phyloP scores from a whole-genome alignment of 1,140 invertebrate species.

The Anthonomus grandis region DNA sequence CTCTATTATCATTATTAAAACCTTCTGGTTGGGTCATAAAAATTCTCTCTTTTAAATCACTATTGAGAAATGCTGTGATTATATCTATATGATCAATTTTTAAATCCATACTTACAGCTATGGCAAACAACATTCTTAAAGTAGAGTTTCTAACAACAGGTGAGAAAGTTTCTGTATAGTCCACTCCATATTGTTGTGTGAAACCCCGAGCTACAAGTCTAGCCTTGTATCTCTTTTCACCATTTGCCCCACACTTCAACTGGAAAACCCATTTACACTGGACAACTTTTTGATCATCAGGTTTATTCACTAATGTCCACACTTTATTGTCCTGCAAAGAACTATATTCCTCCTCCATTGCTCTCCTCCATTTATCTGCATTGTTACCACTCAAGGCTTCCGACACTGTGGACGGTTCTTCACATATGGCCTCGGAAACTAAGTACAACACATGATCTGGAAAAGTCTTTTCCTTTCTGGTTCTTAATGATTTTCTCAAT shows the following conservation, averaged over 20 bases:
- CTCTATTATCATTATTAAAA: conserved; percentile 33
- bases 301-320: conserved; percentile 43
- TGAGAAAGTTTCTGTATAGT: conserved; percentile 29
- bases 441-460: no score
- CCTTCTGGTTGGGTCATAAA: conserved; percentile 38
- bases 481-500: no score
- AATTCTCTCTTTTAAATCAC: conserved; percentile 40
- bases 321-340: conserved; percentile 41
- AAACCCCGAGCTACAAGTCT: no score
- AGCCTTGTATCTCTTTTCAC: conserved; percentile 33
- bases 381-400: conserved; percentile 34
- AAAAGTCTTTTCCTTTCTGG: no score
- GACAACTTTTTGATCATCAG: conserved; percentile 38
- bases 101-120: conserved; percentile 34
- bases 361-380: conserved; percentile 36
- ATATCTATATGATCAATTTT: conserved; percentile 42
- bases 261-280: conserved; percentile 46
- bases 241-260: conserved; percentile 36
- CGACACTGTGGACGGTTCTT: conserved; percentile 21
- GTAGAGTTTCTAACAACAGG: conserved; percentile 32
- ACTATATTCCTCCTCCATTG: conserved; percentile 38
- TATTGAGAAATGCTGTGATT: conserved; percentile 47
- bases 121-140: conserved; percentile 34
- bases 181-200: conserved; percentile 18
- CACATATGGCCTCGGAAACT: no score